Conservation (phyloP, 92 coral and sea anemone species). For the Ricordea florida region DNA sequence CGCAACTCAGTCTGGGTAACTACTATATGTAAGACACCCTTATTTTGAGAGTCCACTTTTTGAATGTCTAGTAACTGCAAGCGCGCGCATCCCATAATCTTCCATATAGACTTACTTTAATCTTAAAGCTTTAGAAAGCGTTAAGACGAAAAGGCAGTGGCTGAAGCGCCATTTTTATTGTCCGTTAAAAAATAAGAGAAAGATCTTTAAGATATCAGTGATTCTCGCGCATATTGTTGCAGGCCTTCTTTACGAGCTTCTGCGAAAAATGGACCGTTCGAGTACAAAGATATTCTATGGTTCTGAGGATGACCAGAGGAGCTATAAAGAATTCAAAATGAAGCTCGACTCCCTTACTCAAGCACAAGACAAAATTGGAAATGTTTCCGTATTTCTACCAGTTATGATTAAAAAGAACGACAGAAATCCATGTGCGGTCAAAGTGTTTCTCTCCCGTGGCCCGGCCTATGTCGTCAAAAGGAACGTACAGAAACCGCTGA, state of each 20-base stretch:
- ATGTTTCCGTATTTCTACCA: slow-evolving; percentile 36
- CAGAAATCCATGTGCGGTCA: slow-evolving; percentile 24
- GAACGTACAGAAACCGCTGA: slow-evolving; percentile 73
- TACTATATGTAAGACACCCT: too few species aligned
- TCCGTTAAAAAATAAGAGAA: too few species aligned
- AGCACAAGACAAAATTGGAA: neutral
- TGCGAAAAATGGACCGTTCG: neutral
- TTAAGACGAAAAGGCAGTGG: too few species aligned
- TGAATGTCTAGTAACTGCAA: too few species aligned
- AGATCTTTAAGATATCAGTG: too few species aligned
- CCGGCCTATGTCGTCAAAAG: slow-evolving; percentile 57
- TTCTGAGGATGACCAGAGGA: neutral
- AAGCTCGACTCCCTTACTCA: neutral
- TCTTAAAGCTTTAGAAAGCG: too few species aligned
- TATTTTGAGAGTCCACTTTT: too few species aligned
- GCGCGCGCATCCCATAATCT: too few species aligned
- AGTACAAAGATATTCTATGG: neutral
- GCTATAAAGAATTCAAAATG: neutral
- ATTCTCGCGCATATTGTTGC: neutral
- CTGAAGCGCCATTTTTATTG: too few species aligned
- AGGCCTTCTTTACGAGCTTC: slow-evolving; percentile 12
- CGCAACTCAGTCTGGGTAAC: too few species aligned
- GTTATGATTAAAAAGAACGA: slow-evolving; percentile 26
- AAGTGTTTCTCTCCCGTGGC: slow-evolving; percentile 42
- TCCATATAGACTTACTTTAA: too few species aligned